Evolutionary conservation across 2,888 invertebrate genomes (phyloP).

Genomic region (Drosophila meridiana): DNA sequence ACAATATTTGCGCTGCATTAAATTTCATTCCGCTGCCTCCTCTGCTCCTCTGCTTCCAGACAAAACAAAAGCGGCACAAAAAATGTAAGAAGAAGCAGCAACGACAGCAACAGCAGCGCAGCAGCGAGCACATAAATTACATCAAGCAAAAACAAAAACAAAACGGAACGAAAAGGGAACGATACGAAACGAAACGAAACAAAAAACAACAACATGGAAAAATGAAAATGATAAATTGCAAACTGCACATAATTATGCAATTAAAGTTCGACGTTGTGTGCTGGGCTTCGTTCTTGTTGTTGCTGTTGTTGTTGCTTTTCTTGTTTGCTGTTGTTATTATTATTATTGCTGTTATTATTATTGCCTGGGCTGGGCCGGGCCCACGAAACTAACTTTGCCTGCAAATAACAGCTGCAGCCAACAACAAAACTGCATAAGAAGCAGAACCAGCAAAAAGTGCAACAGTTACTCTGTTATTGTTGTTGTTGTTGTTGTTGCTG

Average conservation of each 20-base stretch:
- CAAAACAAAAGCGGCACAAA: conserved; percentile 20
- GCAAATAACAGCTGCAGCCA: conserved; percentile 50
- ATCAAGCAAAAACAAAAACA: conserved; percentile 41
- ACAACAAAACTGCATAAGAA: conserved; percentile 39
- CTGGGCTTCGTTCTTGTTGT: conserved; percentile 36
- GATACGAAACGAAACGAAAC: conserved; percentile 33
- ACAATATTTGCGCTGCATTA: conserved; percentile 66
- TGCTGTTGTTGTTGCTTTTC: conserved; percentile 22
- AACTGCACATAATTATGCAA: conserved; percentile 85
- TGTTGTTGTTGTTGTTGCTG: conserved; percentile 34
- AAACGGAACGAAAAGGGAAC: conserved; percentile 25
- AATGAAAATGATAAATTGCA: conserved; percentile 85
- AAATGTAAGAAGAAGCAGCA: conserved; percentile 8
- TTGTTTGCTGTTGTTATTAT: conserved; percentile 33
- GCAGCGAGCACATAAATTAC: conserved; percentile 69
- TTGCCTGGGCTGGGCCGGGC: conserved; percentile 56
- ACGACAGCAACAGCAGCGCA: conserved; percentile 6
- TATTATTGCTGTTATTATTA: conserved; percentile 70
- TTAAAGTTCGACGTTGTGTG: conserved; percentile 84
- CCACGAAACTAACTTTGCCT: conserved; percentile 48
- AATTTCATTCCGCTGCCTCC: conserved; percentile 40
- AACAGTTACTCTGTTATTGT: conserved; percentile 49
- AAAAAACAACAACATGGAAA: conserved; percentile 77
- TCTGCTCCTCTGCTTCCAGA: conserved; percentile 1
- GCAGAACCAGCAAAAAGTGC: conserved; percentile 32